A percentile compares a stretch with the other conserved stretches of the same genome.
Evolutionary conservation across 2,888 invertebrate genomes (phyloP).

Genomic region (Sipha maydis): DNA sequence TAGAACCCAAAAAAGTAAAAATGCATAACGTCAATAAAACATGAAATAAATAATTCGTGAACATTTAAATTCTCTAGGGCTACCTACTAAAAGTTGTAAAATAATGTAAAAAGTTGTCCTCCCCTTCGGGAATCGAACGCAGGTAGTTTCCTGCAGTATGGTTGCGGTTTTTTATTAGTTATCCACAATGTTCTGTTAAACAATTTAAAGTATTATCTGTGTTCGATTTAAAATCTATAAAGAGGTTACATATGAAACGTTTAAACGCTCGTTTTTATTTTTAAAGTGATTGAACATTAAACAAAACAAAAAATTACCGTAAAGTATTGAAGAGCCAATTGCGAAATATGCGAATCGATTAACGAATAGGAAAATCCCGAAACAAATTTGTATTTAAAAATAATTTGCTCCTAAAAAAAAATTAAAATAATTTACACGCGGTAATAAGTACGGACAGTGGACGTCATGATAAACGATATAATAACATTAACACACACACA

Average conservation of each 20-base stretch:
- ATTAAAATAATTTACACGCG: too few relatives aligned
- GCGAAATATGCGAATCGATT: too few relatives aligned
- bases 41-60: neutral
- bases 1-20: neutral
- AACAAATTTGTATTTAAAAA: too few relatives aligned
- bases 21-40: neutral
- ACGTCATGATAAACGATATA: too few relatives aligned
- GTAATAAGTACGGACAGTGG: too few relatives aligned
- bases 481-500: too few relatives aligned
- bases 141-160: neutral
- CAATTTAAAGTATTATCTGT: neutral
- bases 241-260: neutral
- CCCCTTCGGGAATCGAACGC: neutral
- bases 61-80: neutral
- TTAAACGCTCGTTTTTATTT: neutral
- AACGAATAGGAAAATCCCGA: too few relatives aligned
- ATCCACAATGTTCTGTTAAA: neutral
- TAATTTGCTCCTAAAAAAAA: too few relatives aligned
- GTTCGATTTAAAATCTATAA: neutral
- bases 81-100: neutral
- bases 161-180: neutral
- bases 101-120: conserved; percentile 6
- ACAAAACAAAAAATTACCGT: too few relatives aligned
- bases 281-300: neutral
- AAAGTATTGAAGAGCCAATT: too few relatives aligned